Percentiles rank a stretch among this genome's conserved stretches.
phyloP scores from a whole-genome alignment of 1,140 invertebrate species.

The Sarcophaga peregrina region DNA sequence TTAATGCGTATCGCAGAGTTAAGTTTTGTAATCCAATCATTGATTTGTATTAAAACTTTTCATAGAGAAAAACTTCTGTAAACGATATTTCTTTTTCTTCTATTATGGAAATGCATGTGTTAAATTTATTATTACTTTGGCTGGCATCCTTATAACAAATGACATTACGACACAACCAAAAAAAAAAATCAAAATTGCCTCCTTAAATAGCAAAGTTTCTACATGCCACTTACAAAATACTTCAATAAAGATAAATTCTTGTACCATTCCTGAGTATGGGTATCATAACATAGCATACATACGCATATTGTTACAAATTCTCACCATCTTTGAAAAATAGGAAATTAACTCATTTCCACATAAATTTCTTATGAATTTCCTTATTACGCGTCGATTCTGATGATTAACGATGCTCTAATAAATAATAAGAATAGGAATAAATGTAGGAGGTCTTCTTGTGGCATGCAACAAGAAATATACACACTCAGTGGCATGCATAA shows the following conservation, averaged over 20 bases:
- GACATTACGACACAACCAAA: not conserved
- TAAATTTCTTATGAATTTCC: slow-evolving; percentile 33
- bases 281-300: not conserved
- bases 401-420: slow-evolving; percentile 42
- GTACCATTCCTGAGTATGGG: no score
- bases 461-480: not conserved
- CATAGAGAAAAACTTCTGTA: no score
- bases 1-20: no score
- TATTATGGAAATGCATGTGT: not conserved
- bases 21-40: no score
- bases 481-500: no score
- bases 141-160: not conserved
- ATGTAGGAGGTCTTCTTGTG: not conserved
- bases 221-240: no score
- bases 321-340: slow-evolving; percentile 3
- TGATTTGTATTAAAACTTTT: no score
- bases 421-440: slow-evolving; percentile 12
- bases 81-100: no score
- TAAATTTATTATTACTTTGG: not conserved
- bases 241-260: no score
- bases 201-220: not conserved
- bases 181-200: not conserved
- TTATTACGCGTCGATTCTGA: slow-evolving; percentile 27
- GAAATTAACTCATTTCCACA: slow-evolving; percentile 44
- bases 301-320: not conserved